Evolutionary conservation across 2,113 vertebrate species (phyloP), one percentile per base, ranked within the genome.

Genomic region (Bujurquina vittata): DNA sequence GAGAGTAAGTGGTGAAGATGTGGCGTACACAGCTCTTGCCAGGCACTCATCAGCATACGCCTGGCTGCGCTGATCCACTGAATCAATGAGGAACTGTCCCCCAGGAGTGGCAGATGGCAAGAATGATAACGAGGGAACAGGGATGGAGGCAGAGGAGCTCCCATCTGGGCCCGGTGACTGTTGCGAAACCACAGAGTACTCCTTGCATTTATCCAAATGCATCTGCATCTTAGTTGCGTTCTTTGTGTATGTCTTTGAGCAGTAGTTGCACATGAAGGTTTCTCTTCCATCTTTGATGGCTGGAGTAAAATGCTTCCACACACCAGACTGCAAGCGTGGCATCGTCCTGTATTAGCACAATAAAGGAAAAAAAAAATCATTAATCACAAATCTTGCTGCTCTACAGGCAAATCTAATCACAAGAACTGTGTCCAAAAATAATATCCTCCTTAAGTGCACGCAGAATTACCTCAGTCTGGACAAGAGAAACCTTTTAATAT

Each of bases 181-280:
- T 69, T 91, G 86, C 0, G 58, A 88, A 26, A 80, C 54, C 52
- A 74, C 61, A 4, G 84, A 87, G 75, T 85, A 87, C 62, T 87
- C 85, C 62, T 83, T 81, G 73, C 90, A 94, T 81, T 94, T 91
- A 65, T 82, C 79, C 65, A 93, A 74, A 77, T 93, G 90, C 67
- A 88, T 83, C 87, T 92, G 88, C 88, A 91, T 88, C 78, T 92
- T 92, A 61, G 88, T 92, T 1, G 84, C 90, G 5, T 89, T 92
- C 61, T 91, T 90, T 4, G 87, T 81, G 77, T 91, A 84, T 0
- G 67, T 72, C 9, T 80, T 88, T 14, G 35, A 83, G 58, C 90
- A 92, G 77, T 92, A 92, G 81, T 90, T 93, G 79, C 92, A 93
- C 52, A 90, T 88, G 69, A 85, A 85, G 17, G 84, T 81, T 60